Conservation (phyloP, 2,888 invertebrate genomes). For the Aphidius colemani region DNA sequence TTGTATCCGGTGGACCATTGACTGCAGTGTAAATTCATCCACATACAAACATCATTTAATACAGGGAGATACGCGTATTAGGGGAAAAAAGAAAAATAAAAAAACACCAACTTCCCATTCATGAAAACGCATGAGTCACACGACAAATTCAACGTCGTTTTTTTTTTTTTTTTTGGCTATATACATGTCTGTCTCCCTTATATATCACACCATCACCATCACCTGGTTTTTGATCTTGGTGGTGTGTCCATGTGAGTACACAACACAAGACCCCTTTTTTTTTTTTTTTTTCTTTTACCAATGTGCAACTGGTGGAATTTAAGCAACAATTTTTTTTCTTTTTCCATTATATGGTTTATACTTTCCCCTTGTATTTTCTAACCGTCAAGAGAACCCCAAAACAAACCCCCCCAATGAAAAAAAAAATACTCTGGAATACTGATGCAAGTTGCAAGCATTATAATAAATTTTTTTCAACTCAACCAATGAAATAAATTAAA, state of each 20-base stretch:
- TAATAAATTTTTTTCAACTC: too few relatives aligned
- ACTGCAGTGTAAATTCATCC: slow-evolving; percentile 28
- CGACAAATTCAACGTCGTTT: slow-evolving; percentile 13
- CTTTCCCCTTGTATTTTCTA: background rate
- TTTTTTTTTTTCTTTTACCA: slow-evolving; percentile 24
- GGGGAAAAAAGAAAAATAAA: slow-evolving; percentile 40
- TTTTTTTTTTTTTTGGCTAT: background rate
- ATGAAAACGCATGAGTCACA: slow-evolving; percentile 52
- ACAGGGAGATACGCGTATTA: slow-evolving; percentile 6
- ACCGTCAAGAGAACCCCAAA: background rate
- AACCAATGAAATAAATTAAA: too few relatives aligned
- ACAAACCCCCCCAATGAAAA: background rate
- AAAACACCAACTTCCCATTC: slow-evolving; percentile 48
- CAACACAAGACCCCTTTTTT: too few relatives aligned
- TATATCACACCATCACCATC: too few relatives aligned
- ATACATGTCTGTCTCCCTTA: slow-evolving; percentile 12
- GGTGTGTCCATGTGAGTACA: too few relatives aligned
- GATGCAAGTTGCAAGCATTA: background rate
- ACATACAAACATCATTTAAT: slow-evolving; percentile 3
- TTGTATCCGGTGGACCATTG: slow-evolving; percentile 57
- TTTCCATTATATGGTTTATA: slow-evolving; percentile 10
- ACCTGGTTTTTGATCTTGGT: too few relatives aligned
- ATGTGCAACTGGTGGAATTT: slow-evolving; percentile 53
- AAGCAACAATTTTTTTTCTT: slow-evolving; percentile 19
- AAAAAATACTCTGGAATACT: too few relatives aligned